phyloP scores from a whole-genome alignment of 2,113 vertebrate species.

The Thamnaconus septentrionalis region DNA sequence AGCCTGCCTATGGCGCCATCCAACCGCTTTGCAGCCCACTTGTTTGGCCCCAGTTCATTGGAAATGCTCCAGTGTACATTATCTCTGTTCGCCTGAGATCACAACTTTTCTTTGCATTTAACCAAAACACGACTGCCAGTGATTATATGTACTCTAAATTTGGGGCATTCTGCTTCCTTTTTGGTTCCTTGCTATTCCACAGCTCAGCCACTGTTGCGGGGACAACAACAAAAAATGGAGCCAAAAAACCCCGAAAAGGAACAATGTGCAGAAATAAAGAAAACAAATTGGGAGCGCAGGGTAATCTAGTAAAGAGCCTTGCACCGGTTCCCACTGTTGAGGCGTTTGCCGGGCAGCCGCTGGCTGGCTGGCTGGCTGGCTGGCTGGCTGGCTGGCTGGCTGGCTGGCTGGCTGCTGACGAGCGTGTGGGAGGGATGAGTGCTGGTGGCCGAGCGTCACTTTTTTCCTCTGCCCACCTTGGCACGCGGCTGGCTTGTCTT shows the following conservation, averaged over 20 bases:
- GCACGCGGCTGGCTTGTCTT: constrained; percentile 64
- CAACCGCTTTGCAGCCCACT: too few species aligned
- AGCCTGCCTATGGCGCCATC: too few species aligned
- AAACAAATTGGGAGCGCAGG: constrained; percentile 9
- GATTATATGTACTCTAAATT: too few species aligned
- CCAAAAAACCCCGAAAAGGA: constrained; percentile 8
- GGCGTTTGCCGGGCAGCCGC: constrained; percentile 1
- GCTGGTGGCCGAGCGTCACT: constrained; percentile 55
- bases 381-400: too few species aligned
- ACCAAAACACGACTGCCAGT: too few species aligned
- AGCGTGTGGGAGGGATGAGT: constrained; percentile 46
- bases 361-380: too few species aligned
- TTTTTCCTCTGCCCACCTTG: constrained; percentile 69
- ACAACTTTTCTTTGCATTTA: too few species aligned
- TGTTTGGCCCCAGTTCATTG: too few species aligned
- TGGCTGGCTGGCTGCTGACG: constrained; percentile 37
- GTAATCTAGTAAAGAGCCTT: constrained; percentile 40
- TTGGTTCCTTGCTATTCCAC: too few species aligned
- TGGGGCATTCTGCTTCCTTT: too few species aligned
- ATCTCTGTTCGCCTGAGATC: too few species aligned
- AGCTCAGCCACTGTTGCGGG: neutral
- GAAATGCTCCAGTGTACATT: too few species aligned
- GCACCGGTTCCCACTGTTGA: constrained; percentile 44
- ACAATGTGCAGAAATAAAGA: constrained; percentile 4
- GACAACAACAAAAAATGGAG: neutral